These are phyloP conservation scores for Heliconius congener DNA, from an alignment of 1,140 invertebrate species.

Conservation along the genomic window DNA sequence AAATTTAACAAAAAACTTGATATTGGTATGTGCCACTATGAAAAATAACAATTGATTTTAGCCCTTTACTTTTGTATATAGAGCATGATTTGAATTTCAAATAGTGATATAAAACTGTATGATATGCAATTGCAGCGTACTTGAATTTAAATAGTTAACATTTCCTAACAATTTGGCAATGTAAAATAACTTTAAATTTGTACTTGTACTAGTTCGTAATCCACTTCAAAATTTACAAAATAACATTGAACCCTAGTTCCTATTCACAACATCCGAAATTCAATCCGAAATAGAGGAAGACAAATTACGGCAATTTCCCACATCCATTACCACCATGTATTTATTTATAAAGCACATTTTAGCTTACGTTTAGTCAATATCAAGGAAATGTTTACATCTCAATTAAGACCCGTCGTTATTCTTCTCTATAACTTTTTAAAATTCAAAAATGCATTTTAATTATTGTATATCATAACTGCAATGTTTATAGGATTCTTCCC, in stretches of 20 bases:
- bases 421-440: neutral
- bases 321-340: neutral
- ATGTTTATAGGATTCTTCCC: neutral
- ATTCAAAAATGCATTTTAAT: neutral
- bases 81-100: conserved; percentile 2
- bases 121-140: neutral
- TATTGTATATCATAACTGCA: neutral
- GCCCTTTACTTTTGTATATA: neutral
- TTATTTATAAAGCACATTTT: neutral
- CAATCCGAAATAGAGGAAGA: neutral
- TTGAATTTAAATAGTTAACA: neutral
- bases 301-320: neutral
- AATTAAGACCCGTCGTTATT: neutral
- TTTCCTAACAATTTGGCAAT: neutral
- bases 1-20: neutral
- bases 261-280: neutral
- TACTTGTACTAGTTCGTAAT: neutral
- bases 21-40: neutral
- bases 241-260: conserved; percentile 2
- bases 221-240: neutral
- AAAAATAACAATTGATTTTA: conserved; percentile 1
- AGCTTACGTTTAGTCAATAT: neutral
- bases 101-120: neutral
- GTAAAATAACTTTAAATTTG: neutral
- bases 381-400: neutral